A percentile compares a stretch with the other conserved stretches of the same genome.
These are phyloP conservation scores for Heterodera carotae DNA, from an alignment of 1,140 invertebrate species.

Conservation along the genomic window DNA sequence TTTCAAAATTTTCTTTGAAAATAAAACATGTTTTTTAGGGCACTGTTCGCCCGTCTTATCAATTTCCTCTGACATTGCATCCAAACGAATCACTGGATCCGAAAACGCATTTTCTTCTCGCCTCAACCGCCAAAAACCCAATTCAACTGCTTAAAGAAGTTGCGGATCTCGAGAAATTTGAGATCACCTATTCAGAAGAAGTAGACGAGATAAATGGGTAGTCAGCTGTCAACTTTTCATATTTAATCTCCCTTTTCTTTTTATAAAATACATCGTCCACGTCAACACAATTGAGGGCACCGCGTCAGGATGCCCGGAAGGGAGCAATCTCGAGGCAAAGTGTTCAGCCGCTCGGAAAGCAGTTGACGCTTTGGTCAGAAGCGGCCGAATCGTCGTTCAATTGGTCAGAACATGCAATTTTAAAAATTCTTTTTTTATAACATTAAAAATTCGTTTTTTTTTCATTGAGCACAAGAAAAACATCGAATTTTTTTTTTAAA, in stretches of 20 bases:
- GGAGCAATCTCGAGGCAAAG: neutral
- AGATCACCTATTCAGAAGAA: neutral
- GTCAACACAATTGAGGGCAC: constrained; percentile 4
- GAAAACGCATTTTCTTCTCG: constrained; percentile 17
- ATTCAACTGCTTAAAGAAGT: neutral
- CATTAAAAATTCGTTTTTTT: no score
- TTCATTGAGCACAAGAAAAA: no score
- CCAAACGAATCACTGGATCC: constrained; percentile 19
- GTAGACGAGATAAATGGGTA: neutral
- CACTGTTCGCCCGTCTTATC: neutral
- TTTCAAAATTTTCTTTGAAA: no score
- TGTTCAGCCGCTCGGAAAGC: constrained; percentile 2
- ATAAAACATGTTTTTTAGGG: neutral
- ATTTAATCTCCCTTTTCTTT: no score
- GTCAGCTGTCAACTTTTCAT: no score
- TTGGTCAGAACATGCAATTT: neutral
- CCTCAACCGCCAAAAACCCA: neutral
- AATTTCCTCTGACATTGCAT: constrained; percentile 18
- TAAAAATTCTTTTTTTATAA: no score
- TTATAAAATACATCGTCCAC: neutral
- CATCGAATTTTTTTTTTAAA: no score
- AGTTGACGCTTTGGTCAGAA: neutral
- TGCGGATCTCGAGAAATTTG: neutral
- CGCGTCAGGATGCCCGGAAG: neutral
- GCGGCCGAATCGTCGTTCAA: neutral